A percentile compares a stretch with the other conserved stretches of the same genome.
phyloP scores from a whole-genome alignment of 2,113 vertebrate species.

The Calonectris borealis region DNA sequence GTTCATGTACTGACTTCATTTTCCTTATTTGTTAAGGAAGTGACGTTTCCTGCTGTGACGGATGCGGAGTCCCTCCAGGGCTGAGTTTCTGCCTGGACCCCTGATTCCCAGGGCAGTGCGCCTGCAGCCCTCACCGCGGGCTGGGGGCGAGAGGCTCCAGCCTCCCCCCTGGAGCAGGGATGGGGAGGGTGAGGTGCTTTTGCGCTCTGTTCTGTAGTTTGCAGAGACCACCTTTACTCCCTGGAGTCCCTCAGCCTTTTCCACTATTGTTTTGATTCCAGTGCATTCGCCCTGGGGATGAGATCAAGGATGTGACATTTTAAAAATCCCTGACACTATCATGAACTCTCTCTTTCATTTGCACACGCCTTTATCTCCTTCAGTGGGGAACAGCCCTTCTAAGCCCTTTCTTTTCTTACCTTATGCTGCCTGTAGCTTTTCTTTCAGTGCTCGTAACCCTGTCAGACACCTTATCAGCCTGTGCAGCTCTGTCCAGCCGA shows the following conservation, averaged over 20 bases:
- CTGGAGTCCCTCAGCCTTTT: background rate
- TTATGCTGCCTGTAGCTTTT: background rate
- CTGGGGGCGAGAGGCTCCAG: background rate
- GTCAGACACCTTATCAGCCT: constrained; percentile 19
- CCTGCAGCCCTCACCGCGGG: background rate
- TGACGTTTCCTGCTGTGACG: background rate
- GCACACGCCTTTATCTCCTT: background rate
- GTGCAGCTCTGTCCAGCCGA: background rate
- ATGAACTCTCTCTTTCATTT: background rate
- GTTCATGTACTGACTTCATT: background rate
- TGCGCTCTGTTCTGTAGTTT: background rate
- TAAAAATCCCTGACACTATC: background rate
- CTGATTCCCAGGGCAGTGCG: background rate
- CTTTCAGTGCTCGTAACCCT: background rate
- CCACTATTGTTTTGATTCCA: background rate
- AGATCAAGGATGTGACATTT: constrained; percentile 6
- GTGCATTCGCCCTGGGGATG: background rate
- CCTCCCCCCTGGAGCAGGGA: fast-evolving
- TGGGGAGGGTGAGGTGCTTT: background rate
- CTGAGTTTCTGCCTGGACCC: background rate
- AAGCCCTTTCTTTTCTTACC: background rate
- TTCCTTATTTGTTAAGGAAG: background rate
- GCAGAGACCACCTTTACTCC: background rate
- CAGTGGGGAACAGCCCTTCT: background rate
- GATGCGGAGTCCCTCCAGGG: background rate